A percentile compares a stretch with the other conserved stretches of the same genome.
These are phyloP conservation scores for Portunus trituberculatus DNA, from an alignment of 1,140 invertebrate genomes.

Conservation along the genomic window DNA sequence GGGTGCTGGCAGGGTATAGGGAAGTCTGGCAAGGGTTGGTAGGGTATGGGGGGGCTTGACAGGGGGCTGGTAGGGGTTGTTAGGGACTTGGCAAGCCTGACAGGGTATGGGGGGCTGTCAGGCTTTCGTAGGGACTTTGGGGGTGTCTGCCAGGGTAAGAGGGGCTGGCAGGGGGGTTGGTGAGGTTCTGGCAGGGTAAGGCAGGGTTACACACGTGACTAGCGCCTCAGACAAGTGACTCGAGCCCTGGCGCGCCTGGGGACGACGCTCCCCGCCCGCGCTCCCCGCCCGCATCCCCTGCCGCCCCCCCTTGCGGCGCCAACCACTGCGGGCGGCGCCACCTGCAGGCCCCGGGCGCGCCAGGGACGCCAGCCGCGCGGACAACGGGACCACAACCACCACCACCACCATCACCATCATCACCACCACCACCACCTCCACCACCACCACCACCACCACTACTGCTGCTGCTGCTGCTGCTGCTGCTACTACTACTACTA, in stretches of 20 bases:
- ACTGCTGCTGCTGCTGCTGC: too few relatives aligned
- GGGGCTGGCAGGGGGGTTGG: too few relatives aligned
- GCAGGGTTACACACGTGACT: slow-evolving; percentile 50
- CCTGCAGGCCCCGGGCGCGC: slow-evolving; percentile 7
- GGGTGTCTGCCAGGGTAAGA: too few relatives aligned
- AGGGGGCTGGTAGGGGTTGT: too few relatives aligned
- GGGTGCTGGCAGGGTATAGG: too few relatives aligned
- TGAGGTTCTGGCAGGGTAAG: too few relatives aligned
- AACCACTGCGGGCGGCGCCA: background rate
- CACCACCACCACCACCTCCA: slow-evolving; percentile 31
- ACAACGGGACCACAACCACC: slow-evolving; percentile 60
- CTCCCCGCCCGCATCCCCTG: background rate
- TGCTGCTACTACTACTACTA: background rate
- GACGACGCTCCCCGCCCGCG: background rate
- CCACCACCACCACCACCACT: too few relatives aligned
- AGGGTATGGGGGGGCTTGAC: too few relatives aligned
- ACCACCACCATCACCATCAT: slow-evolving; percentile 47
- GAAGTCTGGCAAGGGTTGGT: too few relatives aligned
- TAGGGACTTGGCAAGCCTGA: too few relatives aligned
- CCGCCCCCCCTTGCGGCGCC: background rate
- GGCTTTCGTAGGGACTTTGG: too few relatives aligned
- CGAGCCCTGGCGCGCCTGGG: background rate
- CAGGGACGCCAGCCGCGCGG: slow-evolving; percentile 55
- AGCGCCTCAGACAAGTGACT: slow-evolving; percentile 4
- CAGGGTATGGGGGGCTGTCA: too few relatives aligned